A percentile compares a stretch with the other conserved stretches of the same genome.
phyloP scores from a whole-genome alignment of 2,888 invertebrate species.

The Metacarcinus magister region DNA sequence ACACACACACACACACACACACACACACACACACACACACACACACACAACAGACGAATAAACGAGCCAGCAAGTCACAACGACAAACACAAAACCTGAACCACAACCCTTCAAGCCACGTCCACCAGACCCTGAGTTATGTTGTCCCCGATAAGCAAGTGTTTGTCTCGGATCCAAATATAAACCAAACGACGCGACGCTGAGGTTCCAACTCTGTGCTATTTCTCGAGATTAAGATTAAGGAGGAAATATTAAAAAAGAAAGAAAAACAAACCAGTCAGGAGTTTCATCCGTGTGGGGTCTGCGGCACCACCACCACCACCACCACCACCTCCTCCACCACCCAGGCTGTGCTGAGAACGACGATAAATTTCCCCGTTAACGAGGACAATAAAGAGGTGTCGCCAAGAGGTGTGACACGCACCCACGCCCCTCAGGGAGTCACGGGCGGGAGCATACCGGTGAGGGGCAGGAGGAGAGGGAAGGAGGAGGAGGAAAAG shows the following conservation, averaged over 20 bases:
- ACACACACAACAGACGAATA: background rate
- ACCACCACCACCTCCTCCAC: background rate
- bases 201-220: background rate
- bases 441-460: conserved; percentile 41
- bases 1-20: conserved; percentile 4
- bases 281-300: background rate
- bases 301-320: background rate
- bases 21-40: background rate
- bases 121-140: background rate
- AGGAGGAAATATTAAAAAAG: background rate
- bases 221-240: conserved; percentile 33
- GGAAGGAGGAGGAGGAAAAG: background rate
- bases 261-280: conserved; percentile 5
- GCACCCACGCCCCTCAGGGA: conserved; percentile 63
- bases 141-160: conserved; percentile 10
- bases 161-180: conserved; percentile 20
- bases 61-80: background rate
- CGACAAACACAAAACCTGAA: background rate
- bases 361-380: conserved; percentile 61
- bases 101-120: background rate
- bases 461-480: background rate
- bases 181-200: background rate
- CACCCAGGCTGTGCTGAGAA: conserved; percentile 41
- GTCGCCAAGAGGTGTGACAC: conserved; percentile 70
- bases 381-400: conserved; percentile 74